Evolutionary conservation across 2,888 invertebrate species (phyloP).

Genomic region (Operophtera brumata): DNA sequence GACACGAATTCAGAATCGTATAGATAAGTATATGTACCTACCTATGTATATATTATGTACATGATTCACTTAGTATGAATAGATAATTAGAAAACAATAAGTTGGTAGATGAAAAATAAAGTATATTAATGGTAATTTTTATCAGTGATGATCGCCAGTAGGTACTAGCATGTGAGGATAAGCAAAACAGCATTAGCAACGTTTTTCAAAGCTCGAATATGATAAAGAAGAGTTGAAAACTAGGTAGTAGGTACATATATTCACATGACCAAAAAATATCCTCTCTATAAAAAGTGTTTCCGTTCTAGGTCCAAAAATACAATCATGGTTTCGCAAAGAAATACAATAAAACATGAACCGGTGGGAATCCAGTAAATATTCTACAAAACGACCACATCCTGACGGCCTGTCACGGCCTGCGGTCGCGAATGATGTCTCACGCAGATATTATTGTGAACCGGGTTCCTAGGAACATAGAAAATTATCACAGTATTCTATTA

Average conservation of each 20-base stretch:
- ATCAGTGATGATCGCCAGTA: too few species aligned
- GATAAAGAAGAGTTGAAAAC: too few species aligned
- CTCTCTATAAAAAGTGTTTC: not conserved
- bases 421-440: slow-evolving; percentile 31
- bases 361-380: slow-evolving; percentile 16
- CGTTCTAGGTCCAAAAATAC: not conserved
- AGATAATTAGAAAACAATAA: slow-evolving; percentile 9
- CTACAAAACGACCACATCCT: slow-evolving; percentile 38
- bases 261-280: too few species aligned
- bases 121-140: too few species aligned
- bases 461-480: slow-evolving; percentile 8
- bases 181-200: too few species aligned
- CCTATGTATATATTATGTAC: not conserved
- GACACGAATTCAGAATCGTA: slow-evolving; percentile 25
- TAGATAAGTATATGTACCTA: not conserved
- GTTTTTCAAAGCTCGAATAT: too few species aligned
- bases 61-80: slow-evolving; percentile 20
- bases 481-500: not conserved
- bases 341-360: slow-evolving; percentile 6
- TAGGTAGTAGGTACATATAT: too few species aligned
- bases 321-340: slow-evolving; percentile 4
- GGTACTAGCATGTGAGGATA: too few species aligned
- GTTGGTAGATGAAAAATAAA: too few species aligned
- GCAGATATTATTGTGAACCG: slow-evolving; percentile 17
- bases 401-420: slow-evolving; percentile 25